These are phyloP conservation scores for Rhyzopertha dominica DNA, from an alignment of 1,140 invertebrate species.

Conservation along the genomic window DNA sequence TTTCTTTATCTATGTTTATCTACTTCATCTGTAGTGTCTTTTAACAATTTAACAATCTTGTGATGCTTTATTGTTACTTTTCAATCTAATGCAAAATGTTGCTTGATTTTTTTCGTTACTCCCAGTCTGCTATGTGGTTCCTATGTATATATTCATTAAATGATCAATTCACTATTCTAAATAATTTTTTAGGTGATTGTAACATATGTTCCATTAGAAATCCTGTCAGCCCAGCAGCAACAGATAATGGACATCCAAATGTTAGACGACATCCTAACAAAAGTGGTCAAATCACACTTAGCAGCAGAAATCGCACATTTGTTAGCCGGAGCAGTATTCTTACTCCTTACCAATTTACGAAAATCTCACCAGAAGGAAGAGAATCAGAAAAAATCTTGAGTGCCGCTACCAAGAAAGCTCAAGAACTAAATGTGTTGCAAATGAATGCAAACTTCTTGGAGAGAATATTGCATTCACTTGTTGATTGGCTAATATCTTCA, in stretches of 20 bases:
- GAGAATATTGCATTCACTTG: conserved; percentile 61
- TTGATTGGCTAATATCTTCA: conserved; percentile 67
- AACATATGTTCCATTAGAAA: conserved; percentile 66
- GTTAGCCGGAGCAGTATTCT: conserved; percentile 62
- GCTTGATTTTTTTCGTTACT: no score
- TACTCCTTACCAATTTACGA: conserved; percentile 64
- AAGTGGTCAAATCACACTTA: conserved; percentile 56
- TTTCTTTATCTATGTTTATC: no score
- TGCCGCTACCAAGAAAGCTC: not conserved
- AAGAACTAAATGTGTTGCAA: conserved; percentile 17
- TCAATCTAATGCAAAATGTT: no score
- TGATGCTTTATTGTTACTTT: no score
- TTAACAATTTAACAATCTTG: no score
- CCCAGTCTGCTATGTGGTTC: no score
- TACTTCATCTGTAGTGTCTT: no score
- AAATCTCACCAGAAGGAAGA: conserved; percentile 56
- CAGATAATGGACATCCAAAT: conserved; percentile 75
- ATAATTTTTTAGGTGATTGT: conserved; percentile 72
- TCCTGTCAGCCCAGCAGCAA: conserved; percentile 61
- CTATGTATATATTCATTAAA: no score
- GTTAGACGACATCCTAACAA: conserved; percentile 71
- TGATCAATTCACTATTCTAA: no score
- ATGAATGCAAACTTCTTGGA: conserved; percentile 48
- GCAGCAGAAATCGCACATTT: conserved; percentile 63
- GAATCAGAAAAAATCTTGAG: conserved; percentile 28